Base-by-base conservation (phyloP, 2,113 vertebrate species). In the Melanotaenia duboulayi region DNA sequence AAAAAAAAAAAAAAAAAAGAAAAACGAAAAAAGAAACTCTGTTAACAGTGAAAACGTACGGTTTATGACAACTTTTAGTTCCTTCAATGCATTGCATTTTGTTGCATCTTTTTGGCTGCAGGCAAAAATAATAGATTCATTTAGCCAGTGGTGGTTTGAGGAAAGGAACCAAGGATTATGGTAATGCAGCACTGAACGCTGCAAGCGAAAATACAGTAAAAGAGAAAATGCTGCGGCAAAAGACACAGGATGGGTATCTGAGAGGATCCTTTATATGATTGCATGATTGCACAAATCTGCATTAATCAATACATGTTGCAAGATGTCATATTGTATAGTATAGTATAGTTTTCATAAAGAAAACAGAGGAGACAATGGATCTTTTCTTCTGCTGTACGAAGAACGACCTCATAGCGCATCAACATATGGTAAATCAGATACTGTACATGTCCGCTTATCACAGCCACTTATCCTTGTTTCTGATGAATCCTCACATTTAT, bases 41-140 rank as follows among this genome's bases (percentile, higher is more conserved):
- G 73, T 84, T 81, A 85, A 85, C 77, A 57, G 58, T 73, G 79
- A 78, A 82, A 86, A 84, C 75, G 52, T 66, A 76, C 39, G 5
- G 78, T 81, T 81, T 86, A 87, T 91, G 80, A 70, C 66, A 65
- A 82, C 78, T 88, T 87, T 87, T 76, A 85, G 72, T 86, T 75
- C 85, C 74, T 85, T 86, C 86, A 88, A 83, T 79, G 72, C 84
- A 76, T 93, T 92, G 90, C 92, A 89, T 90, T 90, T 90, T 90
- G 87, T 93, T 92, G 90, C 87, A 90, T 90, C 86, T 93, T 88
- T 86, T 82, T 60, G 22, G 84, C 92, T 88, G 50, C 64, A 57
- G 90, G 92, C 89, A 85, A 87, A 90, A 92, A 92, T 92, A 90
- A 93, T 92, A 90, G 89, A 90, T 91, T 93, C 83, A 90, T 93